These are phyloP conservation scores for Crocodylus rhombifer DNA, from an alignment of 2,797 vertebrate species.

Conservation along the genomic window DNA sequence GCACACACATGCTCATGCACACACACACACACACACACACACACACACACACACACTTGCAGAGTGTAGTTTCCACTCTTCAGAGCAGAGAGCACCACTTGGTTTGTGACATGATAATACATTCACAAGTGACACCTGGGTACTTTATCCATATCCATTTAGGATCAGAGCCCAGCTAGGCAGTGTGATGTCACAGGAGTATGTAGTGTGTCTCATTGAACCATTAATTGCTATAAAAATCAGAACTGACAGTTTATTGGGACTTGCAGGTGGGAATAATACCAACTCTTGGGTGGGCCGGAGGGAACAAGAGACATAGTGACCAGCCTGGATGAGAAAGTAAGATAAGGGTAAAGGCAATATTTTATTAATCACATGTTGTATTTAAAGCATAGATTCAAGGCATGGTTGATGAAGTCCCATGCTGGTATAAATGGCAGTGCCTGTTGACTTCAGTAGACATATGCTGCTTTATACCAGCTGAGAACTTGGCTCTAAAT, in stretches of 20 bases:
- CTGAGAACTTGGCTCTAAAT: background rate
- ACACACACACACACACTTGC: background rate
- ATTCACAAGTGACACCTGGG: background rate
- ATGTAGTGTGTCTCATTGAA: background rate
- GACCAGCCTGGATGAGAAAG: background rate
- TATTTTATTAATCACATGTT: rapidly evolving
- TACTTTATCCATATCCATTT: background rate
- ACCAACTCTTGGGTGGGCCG: background rate
- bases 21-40: background rate
- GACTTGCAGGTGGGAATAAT: background rate
- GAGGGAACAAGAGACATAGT: rapidly evolving
- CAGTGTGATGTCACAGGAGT: background rate
- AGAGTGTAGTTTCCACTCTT: background rate
- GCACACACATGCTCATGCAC: background rate
- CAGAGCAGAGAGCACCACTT: background rate
- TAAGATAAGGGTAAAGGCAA: background rate
- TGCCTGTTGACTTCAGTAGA: background rate
- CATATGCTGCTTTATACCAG: rapidly evolving
- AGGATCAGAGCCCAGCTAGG: background rate
- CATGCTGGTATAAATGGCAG: rapidly evolving
- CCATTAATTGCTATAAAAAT: slow-evolving; percentile 30
- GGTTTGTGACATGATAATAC: background rate
- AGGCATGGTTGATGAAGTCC: rapidly evolving
- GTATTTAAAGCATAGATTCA: rapidly evolving
- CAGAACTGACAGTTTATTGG: background rate